Percentiles rank a stretch among this genome's conserved stretches.
Conservation (phyloP, 2,888 invertebrate genomes). For the Biston betularia region DNA sequence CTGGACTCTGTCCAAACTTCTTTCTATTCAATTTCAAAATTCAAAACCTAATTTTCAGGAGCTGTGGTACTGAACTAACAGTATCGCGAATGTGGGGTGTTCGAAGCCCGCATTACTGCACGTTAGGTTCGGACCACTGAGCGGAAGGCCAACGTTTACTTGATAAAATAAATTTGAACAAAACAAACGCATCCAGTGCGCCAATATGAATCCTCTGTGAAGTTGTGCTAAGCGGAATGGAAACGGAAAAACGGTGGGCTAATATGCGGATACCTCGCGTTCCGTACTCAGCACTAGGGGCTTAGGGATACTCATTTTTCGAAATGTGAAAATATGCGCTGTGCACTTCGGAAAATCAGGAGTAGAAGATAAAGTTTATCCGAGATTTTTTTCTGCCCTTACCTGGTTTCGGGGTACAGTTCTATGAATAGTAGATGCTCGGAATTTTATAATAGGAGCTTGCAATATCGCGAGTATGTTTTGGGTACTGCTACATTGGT, state of each 20-base stretch:
- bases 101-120: conserved; percentile 74
- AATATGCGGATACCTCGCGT: conserved; percentile 81
- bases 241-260: conserved; percentile 82
- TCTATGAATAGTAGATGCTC: background rate
- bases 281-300: conserved; percentile 47
- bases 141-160: conserved; percentile 81
- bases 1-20: too few relatives aligned
- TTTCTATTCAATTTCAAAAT: too few relatives aligned
- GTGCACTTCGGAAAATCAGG: conserved; percentile 32
- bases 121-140: conserved; percentile 76
- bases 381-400: conserved; percentile 3
- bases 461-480: background rate
- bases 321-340: conserved; percentile 46
- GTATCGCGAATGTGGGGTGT: conserved; percentile 44
- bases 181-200: conserved; percentile 82
- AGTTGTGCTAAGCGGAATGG: conserved; percentile 81
- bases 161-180: conserved; percentile 85
- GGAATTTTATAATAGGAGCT: background rate
- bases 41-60: conserved; percentile 1
- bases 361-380: conserved; percentile 7
- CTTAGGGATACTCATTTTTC: conserved; percentile 40
- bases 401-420: conserved; percentile 2
- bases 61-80: conserved; percentile 17
- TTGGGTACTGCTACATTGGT: background rate
- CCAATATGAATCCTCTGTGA: conserved; percentile 84